phyloP scores from a whole-genome alignment of 2,888 invertebrate genomes.

The Nysson spinosus region DNA sequence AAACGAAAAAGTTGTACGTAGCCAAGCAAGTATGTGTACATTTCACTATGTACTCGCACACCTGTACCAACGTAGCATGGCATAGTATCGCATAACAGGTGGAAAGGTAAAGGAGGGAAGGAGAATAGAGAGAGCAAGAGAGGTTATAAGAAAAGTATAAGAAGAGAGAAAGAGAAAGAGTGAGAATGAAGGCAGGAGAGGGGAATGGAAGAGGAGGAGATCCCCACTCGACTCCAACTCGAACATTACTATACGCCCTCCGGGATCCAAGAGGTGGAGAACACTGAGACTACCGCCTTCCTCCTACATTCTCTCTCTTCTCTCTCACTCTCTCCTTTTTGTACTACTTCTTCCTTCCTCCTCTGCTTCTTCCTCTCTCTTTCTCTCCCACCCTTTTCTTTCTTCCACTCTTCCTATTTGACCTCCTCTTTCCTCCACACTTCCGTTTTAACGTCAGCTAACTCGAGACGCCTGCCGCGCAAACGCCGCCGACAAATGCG shows the following conservation, averaged over 20 bases:
- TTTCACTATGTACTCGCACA: slow-evolving; percentile 54
- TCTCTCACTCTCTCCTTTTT: slow-evolving; percentile 27
- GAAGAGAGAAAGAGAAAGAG: slow-evolving; percentile 42
- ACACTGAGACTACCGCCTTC: slow-evolving; percentile 75
- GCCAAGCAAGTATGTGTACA: slow-evolving; percentile 41
- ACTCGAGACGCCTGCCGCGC: slow-evolving; percentile 52
- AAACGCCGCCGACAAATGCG: slow-evolving; percentile 60
- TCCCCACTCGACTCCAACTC: slow-evolving; percentile 67
- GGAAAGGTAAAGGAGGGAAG: slow-evolving; percentile 63
- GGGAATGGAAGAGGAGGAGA: slow-evolving; percentile 54
- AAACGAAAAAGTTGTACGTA: slow-evolving; percentile 38
- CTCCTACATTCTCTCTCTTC: slow-evolving; percentile 59
- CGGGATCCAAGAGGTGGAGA: slow-evolving; percentile 74
- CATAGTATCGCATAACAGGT: slow-evolving; percentile 72
- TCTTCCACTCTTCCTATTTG: slow-evolving; percentile 25
- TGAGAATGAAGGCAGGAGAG: slow-evolving; percentile 31
- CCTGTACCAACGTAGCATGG: slow-evolving; percentile 66
- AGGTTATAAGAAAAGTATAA: slow-evolving; percentile 42
- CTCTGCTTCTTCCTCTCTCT: slow-evolving; percentile 37
- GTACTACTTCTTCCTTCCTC: slow-evolving; percentile 34
- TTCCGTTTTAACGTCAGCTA: slow-evolving; percentile 58
- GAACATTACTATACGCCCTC: slow-evolving; percentile 76
- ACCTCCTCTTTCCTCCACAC: slow-evolving; percentile 48
- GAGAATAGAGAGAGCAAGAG: slow-evolving; percentile 28
- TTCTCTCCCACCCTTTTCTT: slow-evolving; percentile 23